Evolutionary conservation across 2,797 vertebrate species (phyloP), one percentile per base, ranked within the genome.

Genomic region (Vipera latastei): DNA sequence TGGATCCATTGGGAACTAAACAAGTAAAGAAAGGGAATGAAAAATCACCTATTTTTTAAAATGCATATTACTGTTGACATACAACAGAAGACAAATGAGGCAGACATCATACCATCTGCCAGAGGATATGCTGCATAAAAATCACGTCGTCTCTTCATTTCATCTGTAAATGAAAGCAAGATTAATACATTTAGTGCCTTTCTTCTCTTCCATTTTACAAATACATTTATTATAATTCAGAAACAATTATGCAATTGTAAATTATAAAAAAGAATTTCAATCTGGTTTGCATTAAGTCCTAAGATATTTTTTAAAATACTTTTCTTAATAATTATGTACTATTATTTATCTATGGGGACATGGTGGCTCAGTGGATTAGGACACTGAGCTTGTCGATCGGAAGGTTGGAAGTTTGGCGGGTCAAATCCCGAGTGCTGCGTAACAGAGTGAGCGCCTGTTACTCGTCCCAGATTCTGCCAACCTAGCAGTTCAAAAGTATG

Each of bases 81-180:
- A 11, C 14, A 28, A 3, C 44, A 69, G 44, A 32, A 18, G 22
- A 57, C 48, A 28, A 6, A 28, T 53, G 48, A 92, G 48, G 38
- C 7, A 12, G 25, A 56, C 69, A 90, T 97, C 97, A 44, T 96
- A 98, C 98, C 97, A 90, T 98, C 98, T 0, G 98, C 96, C 94
- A 97, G 61, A 0, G 98, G 97, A 88, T 98, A 98, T 0, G 97
- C 96, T 0, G 98, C 96, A 0, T 98, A 98, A 95, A 98, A 98
- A 69, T 98, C 97, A 0, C 98, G 97, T 0, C 98, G 95, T 26
- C 98, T 95, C 95, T 98, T 98, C 98, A 98, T 98, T 96, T 98
- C 98, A 97, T 98, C 98, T 98, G 95, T 0, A 57, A 92, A 88
- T 88, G 56, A 61, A 95, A 87, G 60, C 56, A 44, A 26, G 78